These are phyloP conservation scores for Vulpes lagopus DNA, from an alignment of 2,113 vertebrate genomes.

Conservation along the genomic window DNA sequence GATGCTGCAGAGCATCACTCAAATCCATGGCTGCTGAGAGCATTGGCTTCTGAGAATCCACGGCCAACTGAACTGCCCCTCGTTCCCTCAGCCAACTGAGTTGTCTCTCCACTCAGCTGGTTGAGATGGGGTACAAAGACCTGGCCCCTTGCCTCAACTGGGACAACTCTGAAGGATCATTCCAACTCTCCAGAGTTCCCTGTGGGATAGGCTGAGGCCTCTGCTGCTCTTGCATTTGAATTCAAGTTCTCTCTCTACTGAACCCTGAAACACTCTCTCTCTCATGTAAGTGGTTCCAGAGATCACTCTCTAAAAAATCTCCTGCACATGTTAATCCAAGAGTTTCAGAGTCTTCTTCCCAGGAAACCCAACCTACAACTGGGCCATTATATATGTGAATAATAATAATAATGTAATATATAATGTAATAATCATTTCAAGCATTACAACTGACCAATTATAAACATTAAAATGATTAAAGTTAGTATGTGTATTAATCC, in stretches of 20 bases:
- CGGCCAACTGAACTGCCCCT: neutral
- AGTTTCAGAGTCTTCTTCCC: neutral
- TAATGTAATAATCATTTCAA: conserved; percentile 31
- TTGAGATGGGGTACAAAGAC: neutral
- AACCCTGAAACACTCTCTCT: neutral
- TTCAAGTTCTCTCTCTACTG: neutral
- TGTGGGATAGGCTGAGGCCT: neutral
- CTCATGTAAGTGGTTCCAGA: neutral
- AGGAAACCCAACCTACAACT: neutral
- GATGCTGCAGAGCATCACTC: neutral
- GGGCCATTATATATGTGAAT: neutral
- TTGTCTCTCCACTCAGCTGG: neutral
- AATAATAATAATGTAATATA: neutral
- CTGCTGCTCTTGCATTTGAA: neutral
- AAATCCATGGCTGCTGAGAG: neutral
- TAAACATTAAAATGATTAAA: conserved; percentile 24
- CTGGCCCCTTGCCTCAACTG: neutral
- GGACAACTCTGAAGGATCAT: neutral
- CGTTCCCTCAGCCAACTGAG: neutral
- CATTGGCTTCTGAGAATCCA: neutral
- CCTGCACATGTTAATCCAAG: neutral
- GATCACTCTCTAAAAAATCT: neutral
- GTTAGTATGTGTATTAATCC: neutral
- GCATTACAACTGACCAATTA: neutral
- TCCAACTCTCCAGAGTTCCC: neutral